These are phyloP conservation scores for Philopotamus ludificatus DNA, from an alignment of 1,140 invertebrate species.

Conservation along the genomic window DNA sequence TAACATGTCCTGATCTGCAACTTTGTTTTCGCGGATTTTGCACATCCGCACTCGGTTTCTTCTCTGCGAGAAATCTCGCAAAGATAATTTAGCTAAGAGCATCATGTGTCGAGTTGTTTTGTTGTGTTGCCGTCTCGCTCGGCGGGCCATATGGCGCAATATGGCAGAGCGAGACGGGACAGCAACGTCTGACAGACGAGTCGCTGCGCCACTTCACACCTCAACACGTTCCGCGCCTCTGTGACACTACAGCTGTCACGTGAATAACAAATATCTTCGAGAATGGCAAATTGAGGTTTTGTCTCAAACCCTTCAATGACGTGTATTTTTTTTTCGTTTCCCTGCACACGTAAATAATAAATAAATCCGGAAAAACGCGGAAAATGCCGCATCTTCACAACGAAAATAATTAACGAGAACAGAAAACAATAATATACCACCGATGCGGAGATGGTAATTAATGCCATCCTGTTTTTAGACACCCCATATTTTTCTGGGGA, in stretches of 20 bases:
- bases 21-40: too few relatives aligned
- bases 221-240: conserved; percentile 23
- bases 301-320: conserved; percentile 21
- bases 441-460: conserved; percentile 1
- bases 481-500: background rate
- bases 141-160: background rate
- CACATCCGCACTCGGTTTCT: conserved; percentile 22
- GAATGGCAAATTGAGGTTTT: conserved; percentile 41
- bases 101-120: conserved; percentile 15
- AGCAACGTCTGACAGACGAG: conserved; percentile 20
- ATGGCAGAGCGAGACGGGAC: conserved; percentile 11
- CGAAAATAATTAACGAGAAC: background rate
- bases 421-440: background rate
- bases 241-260: conserved; percentile 38
- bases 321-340: background rate
- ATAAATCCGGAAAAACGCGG: background rate
- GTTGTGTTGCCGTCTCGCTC: conserved; percentile 3
- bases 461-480: conserved; percentile 14
- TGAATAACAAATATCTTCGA: conserved; percentile 38
- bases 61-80: conserved; percentile 37
- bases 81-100: conserved; percentile 39
- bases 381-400: background rate
- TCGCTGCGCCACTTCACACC: conserved; percentile 23
- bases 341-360: background rate
- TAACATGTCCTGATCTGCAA: too few relatives aligned